These are phyloP conservation scores for Anguilla megastoma DNA, from an alignment of 2,797 vertebrate genomes.

Conservation along the genomic window DNA sequence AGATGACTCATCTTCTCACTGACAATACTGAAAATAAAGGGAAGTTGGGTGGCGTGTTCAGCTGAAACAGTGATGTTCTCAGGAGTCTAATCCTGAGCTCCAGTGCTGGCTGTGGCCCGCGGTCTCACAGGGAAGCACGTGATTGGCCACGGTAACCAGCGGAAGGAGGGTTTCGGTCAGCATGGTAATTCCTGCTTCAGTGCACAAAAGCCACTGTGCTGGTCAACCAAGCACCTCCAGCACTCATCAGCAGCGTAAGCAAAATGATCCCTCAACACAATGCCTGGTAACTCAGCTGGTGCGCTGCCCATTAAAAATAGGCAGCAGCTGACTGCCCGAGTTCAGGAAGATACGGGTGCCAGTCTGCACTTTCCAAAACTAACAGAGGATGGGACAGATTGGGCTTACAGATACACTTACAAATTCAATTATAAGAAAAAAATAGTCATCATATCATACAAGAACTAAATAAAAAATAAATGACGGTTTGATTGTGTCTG, in stretches of 20 bases:
- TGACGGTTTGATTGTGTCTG: too few relatives aligned
- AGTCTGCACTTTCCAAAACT: background rate
- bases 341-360: background rate
- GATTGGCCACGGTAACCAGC: background rate
- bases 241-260: background rate
- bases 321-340: background rate
- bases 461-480: too few relatives aligned
- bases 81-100: background rate
- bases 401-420: background rate
- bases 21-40: background rate
- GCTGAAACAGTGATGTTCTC: background rate
- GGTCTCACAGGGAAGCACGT: background rate
- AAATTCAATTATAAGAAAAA: background rate
- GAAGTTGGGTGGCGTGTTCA: background rate
- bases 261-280: background rate
- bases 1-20: background rate
- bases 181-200: background rate
- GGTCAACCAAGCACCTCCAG: background rate
- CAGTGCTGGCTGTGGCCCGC: background rate
- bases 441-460: too few relatives aligned
- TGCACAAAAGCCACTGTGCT: background rate
- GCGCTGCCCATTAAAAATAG: background rate
- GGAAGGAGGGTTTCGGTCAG: background rate
- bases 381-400: background rate
- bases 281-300: background rate